Percentiles rank a stretch among this genome's conserved stretches.
Evolutionary conservation across 2,888 invertebrate species (phyloP).

Genomic region (Diarsia dahlii): DNA sequence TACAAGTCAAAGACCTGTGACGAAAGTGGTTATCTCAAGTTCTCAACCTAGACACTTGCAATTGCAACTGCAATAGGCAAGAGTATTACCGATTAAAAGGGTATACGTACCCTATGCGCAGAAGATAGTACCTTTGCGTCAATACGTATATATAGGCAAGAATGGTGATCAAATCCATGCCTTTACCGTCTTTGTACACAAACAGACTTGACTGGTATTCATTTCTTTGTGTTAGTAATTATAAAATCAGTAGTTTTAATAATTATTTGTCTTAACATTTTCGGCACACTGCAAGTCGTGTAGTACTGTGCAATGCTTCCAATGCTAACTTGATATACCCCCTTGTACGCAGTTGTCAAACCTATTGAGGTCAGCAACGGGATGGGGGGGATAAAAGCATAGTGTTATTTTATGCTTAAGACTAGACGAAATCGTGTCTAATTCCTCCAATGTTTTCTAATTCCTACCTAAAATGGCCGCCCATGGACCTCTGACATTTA

Average conservation of each 20-base stretch:
- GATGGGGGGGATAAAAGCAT: constrained; percentile 74
- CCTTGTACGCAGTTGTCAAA: constrained; percentile 82
- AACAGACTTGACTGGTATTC: background rate
- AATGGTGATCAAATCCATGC: background rate
- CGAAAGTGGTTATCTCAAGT: background rate
- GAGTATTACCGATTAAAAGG: too few relatives aligned
- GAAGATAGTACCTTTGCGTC: background rate
- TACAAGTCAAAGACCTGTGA: background rate
- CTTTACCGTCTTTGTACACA: background rate
- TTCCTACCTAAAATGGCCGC: background rate
- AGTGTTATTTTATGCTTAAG: background rate
- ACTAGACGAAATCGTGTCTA: background rate
- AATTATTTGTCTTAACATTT: constrained; percentile 76
- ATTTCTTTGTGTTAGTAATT: background rate
- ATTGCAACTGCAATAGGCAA: background rate
- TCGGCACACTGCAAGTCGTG: constrained; percentile 78
- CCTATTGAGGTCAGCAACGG: constrained; percentile 80
- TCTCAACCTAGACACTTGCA: background rate
- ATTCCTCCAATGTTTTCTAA: background rate
- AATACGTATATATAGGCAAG: background rate
- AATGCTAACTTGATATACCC: constrained; percentile 78
- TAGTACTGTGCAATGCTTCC: constrained; percentile 77
- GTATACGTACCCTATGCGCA: too few relatives aligned
- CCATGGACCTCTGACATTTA: too few relatives aligned
- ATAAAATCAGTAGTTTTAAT: background rate